Conservation (phyloP, 2,797 vertebrate genomes). For the Chanos chanos region DNA sequence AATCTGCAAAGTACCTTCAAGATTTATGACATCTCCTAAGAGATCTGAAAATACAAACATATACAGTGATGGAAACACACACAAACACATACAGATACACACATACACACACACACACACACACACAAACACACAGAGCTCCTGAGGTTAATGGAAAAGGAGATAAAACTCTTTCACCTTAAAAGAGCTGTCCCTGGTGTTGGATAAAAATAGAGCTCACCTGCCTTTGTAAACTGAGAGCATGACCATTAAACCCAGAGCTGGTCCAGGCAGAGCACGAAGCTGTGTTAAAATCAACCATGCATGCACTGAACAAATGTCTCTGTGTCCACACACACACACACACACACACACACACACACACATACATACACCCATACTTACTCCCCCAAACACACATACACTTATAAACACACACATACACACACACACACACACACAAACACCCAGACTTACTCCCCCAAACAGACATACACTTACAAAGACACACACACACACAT, state of each 20-base stretch:
- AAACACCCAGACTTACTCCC: not conserved
- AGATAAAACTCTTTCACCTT: conserved; percentile 24
- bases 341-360: conserved; percentile 5
- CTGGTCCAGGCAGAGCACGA: conserved; percentile 6
- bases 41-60: conserved; percentile 20
- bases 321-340: not conserved
- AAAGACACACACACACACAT: too few species aligned
- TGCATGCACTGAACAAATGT: conserved; percentile 16
- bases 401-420: not conserved
- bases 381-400: not conserved
- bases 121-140: not conserved
- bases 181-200: conserved; percentile 16
- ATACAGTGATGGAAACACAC: not conserved
- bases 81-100: not conserved
- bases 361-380: not conserved
- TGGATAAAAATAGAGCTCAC: conserved; percentile 21
- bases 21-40: conserved; percentile 29
- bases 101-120: not conserved
- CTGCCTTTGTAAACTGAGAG: not conserved
- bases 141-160: conserved; percentile 21
- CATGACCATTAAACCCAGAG: conserved; percentile 4
- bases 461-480: conserved; percentile 17
- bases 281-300: conserved; percentile 19
- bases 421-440: too few species aligned
- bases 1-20: conserved; percentile 38